Evolutionary conservation across 1,140 invertebrate species (phyloP), one percentile per base, ranked within the genome.

Genomic region (Heliothis virescens): DNA sequence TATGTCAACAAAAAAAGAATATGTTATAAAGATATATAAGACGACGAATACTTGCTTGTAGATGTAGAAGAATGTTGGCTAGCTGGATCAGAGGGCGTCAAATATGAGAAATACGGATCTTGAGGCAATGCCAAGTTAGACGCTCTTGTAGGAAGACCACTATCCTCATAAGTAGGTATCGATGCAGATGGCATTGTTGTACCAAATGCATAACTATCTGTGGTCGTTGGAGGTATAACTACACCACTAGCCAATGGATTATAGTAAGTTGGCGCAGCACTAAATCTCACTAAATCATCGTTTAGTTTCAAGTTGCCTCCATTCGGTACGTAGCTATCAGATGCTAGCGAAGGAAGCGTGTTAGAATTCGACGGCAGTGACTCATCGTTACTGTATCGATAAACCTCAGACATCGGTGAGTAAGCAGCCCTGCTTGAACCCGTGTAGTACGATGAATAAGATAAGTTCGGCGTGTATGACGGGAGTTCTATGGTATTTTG

Each of bases 381-480:
- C 72, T 94, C 93, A 93, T 94, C 92, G 84, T 82, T 91, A 60
- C 81, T 79, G 83, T 91, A 94, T 82, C 92, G 91, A 93, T 93
- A 93, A 90, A 89, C 87, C 59, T 94, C 93, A 9, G 91, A 82
- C 83, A 92, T 88, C 55, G 92, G 87, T 91, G 92, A 92, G 90
- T 93, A 94, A 90, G 85, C 82, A 52, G 84, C 78, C 67, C 87
- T 91, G 79, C 79, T 90, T 41, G 89, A 79, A 7, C 86, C 82
- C 21, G 85, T 81, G 52, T 92, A 94, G 82, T 94, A 94, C 15
- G 91, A 87, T 21, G 91, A 91, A 79, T 91, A 93, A 75, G 89
- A 89, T 73, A 94, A 85, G 80, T 92, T 94, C 59, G 92, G 90
- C 10, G 92, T 92, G 79, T 94, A 94, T 0, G 92, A 86, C 7